Evolutionary conservation across 2,888 invertebrate species (phyloP).

Genomic region (Mesorhabditis sp.): DNA sequence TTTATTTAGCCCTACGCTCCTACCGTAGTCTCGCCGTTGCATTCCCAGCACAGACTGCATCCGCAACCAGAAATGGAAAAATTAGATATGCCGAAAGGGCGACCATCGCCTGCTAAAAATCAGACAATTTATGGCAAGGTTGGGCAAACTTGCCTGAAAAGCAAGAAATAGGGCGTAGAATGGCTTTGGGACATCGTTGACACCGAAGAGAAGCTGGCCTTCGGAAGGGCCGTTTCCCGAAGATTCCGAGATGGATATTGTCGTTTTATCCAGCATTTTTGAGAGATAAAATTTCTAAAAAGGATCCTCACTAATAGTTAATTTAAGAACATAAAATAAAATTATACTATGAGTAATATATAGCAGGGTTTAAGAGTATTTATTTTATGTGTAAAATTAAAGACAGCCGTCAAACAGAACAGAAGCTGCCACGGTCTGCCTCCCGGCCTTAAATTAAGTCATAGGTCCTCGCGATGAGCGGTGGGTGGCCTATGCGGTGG

Average conservation of each 20-base stretch:
- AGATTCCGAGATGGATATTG: background rate
- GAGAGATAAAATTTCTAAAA: too few species aligned
- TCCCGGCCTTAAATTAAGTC: too few species aligned
- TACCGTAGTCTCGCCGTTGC: background rate
- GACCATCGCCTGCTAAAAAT: conserved; percentile 7
- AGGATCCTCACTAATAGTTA: too few species aligned
- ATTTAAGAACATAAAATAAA: too few species aligned
- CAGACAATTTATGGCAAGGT: too few species aligned
- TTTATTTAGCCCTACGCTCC: background rate
- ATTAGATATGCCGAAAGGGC: background rate
- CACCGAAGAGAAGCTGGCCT: background rate
- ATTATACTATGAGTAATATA: too few species aligned
- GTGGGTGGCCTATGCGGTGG: too few species aligned
- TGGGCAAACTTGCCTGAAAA: background rate
- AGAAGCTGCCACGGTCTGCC: too few species aligned
- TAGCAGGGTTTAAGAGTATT: too few species aligned
- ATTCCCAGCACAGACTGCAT: background rate
- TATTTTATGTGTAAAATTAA: too few species aligned
- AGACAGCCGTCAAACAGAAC: too few species aligned
- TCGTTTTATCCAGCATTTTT: background rate
- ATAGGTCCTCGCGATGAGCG: too few species aligned
- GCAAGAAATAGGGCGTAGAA: background rate
- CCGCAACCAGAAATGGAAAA: background rate
- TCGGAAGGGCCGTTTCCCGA: background rate
- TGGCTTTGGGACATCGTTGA: conserved; percentile 5